A percentile compares a stretch with the other conserved stretches of the same genome.
phyloP scores from a whole-genome alignment of 2,797 vertebrate genomes.

The Bufotes viridis region DNA sequence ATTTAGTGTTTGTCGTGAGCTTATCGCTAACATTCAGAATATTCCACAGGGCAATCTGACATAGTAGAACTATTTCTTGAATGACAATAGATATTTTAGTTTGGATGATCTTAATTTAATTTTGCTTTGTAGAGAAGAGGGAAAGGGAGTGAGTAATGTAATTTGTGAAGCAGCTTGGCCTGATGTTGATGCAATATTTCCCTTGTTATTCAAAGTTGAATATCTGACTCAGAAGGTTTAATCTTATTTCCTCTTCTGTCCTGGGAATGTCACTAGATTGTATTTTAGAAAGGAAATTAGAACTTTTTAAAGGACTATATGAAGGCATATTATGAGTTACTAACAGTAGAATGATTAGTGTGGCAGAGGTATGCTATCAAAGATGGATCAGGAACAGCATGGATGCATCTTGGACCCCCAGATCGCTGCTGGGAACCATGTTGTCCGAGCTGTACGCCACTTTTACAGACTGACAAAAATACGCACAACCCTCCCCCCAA shows the following conservation, averaged over 20 bases:
- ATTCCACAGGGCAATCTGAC: background rate
- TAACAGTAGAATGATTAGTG: too few relatives aligned
- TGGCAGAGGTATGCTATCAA: too few relatives aligned
- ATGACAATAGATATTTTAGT: background rate
- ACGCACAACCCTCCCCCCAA: too few relatives aligned
- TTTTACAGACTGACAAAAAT: too few relatives aligned
- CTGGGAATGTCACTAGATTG: background rate
- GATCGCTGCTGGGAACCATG: too few relatives aligned
- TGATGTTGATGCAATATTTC: background rate
- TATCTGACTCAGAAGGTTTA: background rate
- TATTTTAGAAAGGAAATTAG: background rate
- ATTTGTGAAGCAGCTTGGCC: background rate
- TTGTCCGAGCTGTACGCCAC: too few relatives aligned
- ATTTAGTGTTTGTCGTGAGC: background rate
- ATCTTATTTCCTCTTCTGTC: background rate
- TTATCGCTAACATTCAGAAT: background rate
- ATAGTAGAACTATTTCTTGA: background rate
- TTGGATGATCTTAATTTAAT: background rate
- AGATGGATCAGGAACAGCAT: too few relatives aligned
- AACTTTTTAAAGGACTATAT: background rate
- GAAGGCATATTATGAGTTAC: too few relatives aligned
- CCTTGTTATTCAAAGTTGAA: background rate
- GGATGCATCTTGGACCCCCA: too few relatives aligned
- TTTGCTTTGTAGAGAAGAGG: background rate
- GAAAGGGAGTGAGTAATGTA: background rate